phyloP scores from a whole-genome alignment of 2,797 vertebrate genomes.

The Cirrhinus molitorella region DNA sequence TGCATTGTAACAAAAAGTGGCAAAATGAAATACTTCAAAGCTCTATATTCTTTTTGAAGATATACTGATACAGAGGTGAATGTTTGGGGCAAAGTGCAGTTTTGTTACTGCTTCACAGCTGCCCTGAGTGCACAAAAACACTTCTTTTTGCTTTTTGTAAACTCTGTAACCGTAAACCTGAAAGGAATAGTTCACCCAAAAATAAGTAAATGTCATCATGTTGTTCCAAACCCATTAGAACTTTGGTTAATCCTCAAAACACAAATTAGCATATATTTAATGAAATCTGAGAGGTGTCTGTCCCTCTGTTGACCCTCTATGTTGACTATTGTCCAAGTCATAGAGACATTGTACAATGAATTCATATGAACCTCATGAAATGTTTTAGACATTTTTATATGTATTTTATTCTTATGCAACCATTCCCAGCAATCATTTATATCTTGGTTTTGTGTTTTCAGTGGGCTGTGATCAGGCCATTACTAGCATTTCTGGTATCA shows the following conservation, averaged over 20 bases:
- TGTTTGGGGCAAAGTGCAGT: not conserved
- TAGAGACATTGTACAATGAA: not conserved
- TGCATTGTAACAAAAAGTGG: not conserved
- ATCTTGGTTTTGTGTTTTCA: conserved; percentile 65
- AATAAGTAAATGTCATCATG: not conserved
- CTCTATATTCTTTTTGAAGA: not conserved
- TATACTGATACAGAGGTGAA: not conserved
- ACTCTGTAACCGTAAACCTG: not conserved
- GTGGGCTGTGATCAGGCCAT: conserved; percentile 95
- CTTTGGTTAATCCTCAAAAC: no score
- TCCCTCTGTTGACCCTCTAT: not conserved
- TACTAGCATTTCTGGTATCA: conserved; percentile 86
- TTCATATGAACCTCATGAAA: no score
- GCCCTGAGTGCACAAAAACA: no score
- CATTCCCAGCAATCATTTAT: not conserved
- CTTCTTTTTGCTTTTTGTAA: not conserved
- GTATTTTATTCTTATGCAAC: no score
- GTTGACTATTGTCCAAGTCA: not conserved
- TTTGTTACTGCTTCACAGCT: not conserved
- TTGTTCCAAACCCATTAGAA: not conserved
- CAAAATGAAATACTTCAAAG: not conserved
- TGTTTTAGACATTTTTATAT: no score
- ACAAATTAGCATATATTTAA: not conserved
- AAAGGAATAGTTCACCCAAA: not conserved
- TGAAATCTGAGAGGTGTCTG: not conserved